Percentiles rank a stretch among this genome's conserved stretches.
Evolutionary conservation across 2,113 vertebrate genomes (phyloP).

Genomic region (Orycteropus afer): DNA sequence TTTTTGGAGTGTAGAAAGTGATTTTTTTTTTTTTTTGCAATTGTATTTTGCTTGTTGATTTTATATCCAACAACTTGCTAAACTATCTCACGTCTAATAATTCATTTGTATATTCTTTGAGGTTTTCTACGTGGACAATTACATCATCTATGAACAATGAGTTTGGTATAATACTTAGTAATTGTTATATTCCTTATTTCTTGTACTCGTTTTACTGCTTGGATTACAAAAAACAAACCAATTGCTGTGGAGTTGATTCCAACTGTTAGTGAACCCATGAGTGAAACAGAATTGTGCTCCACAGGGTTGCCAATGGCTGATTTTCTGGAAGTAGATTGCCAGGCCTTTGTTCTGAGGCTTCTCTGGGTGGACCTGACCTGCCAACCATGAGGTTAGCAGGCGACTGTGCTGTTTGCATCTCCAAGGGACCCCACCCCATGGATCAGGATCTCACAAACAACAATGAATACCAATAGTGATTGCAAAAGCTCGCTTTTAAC

Average conservation of each 20-base stretch:
- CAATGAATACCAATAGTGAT: neutral
- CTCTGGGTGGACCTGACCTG: too few species aligned
- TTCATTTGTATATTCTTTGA: neutral
- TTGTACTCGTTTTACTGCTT: neutral
- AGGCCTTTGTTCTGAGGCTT: too few species aligned
- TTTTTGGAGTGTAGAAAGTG: neutral
- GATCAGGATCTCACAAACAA: neutral
- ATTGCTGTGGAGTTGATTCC: too few species aligned
- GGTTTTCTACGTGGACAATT: neutral
- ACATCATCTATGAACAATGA: neutral
- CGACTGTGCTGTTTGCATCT: too few species aligned
- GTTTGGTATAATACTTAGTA: neutral
- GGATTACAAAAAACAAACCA: too few species aligned
- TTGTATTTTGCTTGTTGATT: neutral
- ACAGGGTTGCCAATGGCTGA: too few species aligned
- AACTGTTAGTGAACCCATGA: too few species aligned
- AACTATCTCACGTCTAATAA: neutral
- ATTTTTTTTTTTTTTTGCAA: neutral
- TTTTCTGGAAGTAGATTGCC: too few species aligned
- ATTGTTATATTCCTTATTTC: neutral
- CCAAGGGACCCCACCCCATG: neutral
- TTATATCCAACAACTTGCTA: neutral
- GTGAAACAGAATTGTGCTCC: too few species aligned
- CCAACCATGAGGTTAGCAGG: too few species aligned
- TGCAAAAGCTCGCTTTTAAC: neutral